Percentiles rank a stretch among this genome's conserved stretches.
phyloP scores from a whole-genome alignment of 2,888 invertebrate genomes.

The Podotricha telesiphe region DNA sequence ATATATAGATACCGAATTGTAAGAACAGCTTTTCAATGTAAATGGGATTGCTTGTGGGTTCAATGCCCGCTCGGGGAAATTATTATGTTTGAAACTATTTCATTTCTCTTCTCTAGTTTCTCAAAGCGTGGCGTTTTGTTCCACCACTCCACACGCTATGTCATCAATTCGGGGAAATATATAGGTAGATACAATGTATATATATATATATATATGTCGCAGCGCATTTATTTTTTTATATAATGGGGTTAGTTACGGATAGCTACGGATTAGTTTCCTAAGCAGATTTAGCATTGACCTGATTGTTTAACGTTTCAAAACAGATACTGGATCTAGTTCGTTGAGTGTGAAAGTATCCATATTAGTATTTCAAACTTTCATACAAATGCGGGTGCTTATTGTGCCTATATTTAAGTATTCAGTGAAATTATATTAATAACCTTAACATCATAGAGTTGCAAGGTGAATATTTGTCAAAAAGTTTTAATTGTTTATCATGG shows the following conservation, averaged over 20 bases:
- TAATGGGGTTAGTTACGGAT: background rate
- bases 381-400: background rate
- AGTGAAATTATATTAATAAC: background rate
- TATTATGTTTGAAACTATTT: no score
- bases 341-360: slow-evolving; percentile 11
- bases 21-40: no score
- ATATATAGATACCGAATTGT: no score
- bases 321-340: background rate
- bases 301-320: background rate
- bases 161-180: no score
- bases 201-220: background rate
- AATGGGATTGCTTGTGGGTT: no score
- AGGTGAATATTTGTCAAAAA: background rate
- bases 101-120: no score
- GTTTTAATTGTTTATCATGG: background rate
- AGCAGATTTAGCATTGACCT: slow-evolving; percentile 9
- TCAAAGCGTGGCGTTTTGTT: no score
- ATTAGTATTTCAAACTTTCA: background rate
- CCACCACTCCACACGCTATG: no score
- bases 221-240: background rate
- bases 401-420: background rate
- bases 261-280: background rate
- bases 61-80: no score
- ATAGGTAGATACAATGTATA: no score
- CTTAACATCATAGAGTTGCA: background rate